Conservation (phyloP, 2,797 vertebrate species). For the Gila robusta region DNA sequence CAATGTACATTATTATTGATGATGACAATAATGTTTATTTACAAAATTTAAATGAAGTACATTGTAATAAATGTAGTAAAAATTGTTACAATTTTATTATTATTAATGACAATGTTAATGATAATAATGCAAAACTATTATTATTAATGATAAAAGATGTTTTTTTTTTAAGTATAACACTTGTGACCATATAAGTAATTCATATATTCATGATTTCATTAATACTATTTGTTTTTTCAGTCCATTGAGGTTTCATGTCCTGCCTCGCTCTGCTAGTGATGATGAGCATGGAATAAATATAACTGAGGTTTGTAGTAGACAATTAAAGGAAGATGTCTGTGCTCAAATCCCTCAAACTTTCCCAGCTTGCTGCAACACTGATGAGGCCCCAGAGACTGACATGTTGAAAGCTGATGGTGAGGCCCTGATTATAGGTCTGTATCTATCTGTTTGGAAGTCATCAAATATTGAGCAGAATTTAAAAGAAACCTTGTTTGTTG, state of each 20-base stretch:
- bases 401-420: neutral
- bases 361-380: neutral
- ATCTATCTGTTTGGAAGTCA: neutral
- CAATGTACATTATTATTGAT: neutral
- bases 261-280: conserved; percentile 1
- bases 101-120: no score
- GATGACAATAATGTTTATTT: neutral
- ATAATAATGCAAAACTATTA: no score
- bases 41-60: no score
- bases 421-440: neutral
- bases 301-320: neutral
- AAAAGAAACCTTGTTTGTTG: conserved; percentile 3
- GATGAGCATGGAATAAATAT: neutral
- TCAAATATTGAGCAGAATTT: neutral
- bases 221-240: conserved; percentile 23
- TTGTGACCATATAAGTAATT: neutral
- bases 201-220: neutral
- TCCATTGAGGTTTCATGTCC: conserved; percentile 61
- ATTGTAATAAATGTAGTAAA: no score
- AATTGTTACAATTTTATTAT: no score
- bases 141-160: no score
- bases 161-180: neutral
- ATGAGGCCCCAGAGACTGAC: neutral
- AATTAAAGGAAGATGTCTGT: neutral
- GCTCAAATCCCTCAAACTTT: neutral